Percentiles rank a stretch among this genome's conserved stretches.
These are phyloP conservation scores for Virgularia gustaviana DNA, from an alignment of 92 coral and sea anemone genomes.

Conservation along the genomic window DNA sequence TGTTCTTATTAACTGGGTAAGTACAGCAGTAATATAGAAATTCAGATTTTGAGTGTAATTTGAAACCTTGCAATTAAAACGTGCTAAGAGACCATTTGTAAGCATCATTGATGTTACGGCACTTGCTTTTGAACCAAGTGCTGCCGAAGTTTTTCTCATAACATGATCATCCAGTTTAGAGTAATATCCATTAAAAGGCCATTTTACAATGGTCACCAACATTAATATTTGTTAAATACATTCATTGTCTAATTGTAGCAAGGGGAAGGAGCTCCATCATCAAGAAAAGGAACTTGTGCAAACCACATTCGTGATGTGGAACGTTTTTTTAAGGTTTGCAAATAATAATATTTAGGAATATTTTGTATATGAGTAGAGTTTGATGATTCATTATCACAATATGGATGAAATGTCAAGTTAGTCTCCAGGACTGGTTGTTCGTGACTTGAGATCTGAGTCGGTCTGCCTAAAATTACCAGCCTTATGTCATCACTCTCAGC, in stretches of 20 bases:
- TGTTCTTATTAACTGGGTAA: constrained; percentile 94
- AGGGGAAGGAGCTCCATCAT: constrained; percentile 93
- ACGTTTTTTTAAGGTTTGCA: constrained; percentile 70
- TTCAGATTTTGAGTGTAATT: background rate
- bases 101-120: too few relatives aligned
- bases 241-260: constrained; percentile 60
- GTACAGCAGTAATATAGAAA: constrained; percentile 23
- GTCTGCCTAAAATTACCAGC: too few relatives aligned
- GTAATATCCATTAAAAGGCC: too few relatives aligned
- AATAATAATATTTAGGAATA: background rate
- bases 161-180: too few relatives aligned
- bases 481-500: too few relatives aligned
- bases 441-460: too few relatives aligned
- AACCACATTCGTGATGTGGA: constrained; percentile 88
- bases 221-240: background rate
- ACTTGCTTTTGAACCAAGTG: too few relatives aligned
- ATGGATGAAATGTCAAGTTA: too few relatives aligned
- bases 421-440: too few relatives aligned
- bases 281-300: constrained; percentile 89
- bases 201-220: background rate
- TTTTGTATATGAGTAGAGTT: background rate
- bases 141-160: too few relatives aligned
- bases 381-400: background rate
- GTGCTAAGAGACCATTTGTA: too few relatives aligned
- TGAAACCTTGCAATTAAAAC: too few relatives aligned